These are phyloP conservation scores for Drosophila quinaria DNA, from an alignment of 2,888 invertebrate species.

Conservation along the genomic window DNA sequence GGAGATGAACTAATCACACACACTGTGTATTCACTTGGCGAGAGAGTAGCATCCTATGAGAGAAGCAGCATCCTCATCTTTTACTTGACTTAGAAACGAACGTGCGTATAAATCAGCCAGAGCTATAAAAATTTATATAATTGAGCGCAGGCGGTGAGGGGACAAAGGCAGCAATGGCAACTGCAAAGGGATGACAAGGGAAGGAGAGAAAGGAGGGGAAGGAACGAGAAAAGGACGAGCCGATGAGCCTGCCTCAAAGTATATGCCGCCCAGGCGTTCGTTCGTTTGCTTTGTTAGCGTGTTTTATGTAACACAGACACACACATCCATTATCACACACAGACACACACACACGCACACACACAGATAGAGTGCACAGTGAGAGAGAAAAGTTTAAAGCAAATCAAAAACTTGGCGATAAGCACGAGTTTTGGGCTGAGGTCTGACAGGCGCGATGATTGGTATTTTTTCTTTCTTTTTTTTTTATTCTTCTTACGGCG, in stretches of 20 bases:
- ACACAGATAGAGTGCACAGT: conserved; percentile 12
- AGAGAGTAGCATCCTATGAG: neutral
- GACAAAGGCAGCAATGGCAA: conserved; percentile 17
- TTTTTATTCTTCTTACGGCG: conserved; percentile 12
- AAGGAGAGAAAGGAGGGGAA: conserved; percentile 34
- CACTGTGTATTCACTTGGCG: neutral
- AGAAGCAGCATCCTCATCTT: conserved; percentile 13
- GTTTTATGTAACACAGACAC: conserved; percentile 39
- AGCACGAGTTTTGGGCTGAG: conserved; percentile 74
- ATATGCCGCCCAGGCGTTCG: conserved; percentile 47
- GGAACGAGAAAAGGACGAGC: conserved; percentile 34
- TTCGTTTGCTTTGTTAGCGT: conserved; percentile 46
- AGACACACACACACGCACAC: neutral
- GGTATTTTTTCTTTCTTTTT: conserved; percentile 63
- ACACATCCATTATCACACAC: conserved; percentile 5
- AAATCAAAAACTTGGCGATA: conserved; percentile 79
- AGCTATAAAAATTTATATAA: conserved; percentile 78
- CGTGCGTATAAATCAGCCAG: conserved; percentile 71
- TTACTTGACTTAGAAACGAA: conserved; percentile 59
- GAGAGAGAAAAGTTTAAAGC: conserved; percentile 72
- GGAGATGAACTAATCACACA: neutral
- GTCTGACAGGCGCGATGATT: conserved; percentile 78
- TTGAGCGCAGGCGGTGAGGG: conserved; percentile 64
- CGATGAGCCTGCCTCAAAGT: conserved; percentile 67
- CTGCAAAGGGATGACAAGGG: conserved; percentile 3